These are phyloP conservation scores for Acipenser ruthenus DNA, from an alignment of 2,797 vertebrate genomes.

Conservation along the genomic window DNA sequence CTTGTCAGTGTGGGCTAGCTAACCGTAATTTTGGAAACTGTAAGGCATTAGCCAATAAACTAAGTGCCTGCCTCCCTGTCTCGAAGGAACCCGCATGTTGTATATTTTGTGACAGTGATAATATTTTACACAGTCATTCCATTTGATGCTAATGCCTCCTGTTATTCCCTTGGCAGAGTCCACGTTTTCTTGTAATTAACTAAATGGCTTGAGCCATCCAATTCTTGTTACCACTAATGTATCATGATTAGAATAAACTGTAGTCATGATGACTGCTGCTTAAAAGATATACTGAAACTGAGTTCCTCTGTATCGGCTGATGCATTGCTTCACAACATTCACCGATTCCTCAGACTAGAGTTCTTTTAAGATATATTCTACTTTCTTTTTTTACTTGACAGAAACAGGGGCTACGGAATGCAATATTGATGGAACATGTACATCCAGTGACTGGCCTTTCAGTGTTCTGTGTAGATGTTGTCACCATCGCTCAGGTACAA, in stretches of 20 bases:
- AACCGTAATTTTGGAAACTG: no score
- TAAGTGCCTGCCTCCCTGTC: neutral
- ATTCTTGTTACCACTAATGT: slow-evolving; percentile 35
- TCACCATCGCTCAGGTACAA: no score
- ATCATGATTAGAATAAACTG: slow-evolving; percentile 46
- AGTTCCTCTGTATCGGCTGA: neutral
- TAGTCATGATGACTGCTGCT: slow-evolving; percentile 8
- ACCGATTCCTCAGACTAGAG: no score
- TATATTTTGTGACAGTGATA: neutral
- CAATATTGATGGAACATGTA: no score
- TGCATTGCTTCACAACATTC: neutral
- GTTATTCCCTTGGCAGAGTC: slow-evolving; percentile 14
- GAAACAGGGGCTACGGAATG: no score
- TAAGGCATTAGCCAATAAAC: no score
- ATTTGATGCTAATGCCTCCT: neutral
- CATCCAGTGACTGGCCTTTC: no score
- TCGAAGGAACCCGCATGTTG: neutral
- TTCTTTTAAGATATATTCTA: no score
- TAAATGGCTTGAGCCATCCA: slow-evolving; percentile 36
- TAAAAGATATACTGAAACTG: neutral
- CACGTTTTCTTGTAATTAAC: slow-evolving; percentile 44
- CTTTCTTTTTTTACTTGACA: no score
- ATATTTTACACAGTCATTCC: slow-evolving; percentile 4
- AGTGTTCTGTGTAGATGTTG: no score
- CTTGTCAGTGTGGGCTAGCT: no score